Conservation (phyloP, 2,113 vertebrate species). For the Oryzias curvinotus region DNA sequence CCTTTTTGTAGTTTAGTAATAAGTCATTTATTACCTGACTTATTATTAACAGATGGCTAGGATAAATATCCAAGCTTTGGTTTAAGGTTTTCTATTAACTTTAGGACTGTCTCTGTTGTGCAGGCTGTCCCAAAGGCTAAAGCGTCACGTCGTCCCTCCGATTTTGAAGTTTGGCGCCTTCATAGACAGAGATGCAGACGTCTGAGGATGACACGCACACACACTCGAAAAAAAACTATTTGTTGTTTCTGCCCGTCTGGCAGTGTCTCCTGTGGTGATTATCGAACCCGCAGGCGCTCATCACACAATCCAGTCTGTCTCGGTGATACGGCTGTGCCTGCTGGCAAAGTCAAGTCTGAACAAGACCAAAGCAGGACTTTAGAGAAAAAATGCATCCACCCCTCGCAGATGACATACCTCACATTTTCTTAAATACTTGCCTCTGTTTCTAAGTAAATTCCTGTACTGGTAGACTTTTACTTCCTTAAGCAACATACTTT, state of each 20-base stretch:
- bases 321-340: conserved; percentile 41
- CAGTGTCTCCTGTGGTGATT: conserved; percentile 61
- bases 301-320: conserved; percentile 60
- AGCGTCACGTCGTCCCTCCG: background rate
- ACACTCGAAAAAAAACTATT: conserved; percentile 53
- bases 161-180: background rate
- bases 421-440: conserved; percentile 33
- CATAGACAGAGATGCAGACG: no score
- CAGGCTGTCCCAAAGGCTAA: background rate
- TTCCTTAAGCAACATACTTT: background rate
- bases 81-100: no score
- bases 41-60: no score
- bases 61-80: no score
- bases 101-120: no score
- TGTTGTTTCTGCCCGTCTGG: conserved; percentile 66
- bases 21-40: no score
- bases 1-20: no score
- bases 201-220: conserved; percentile 45
- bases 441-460: conserved; percentile 20
- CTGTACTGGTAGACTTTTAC: background rate
- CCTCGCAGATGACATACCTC: conserved; percentile 27
- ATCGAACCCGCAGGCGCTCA: conserved; percentile 64
- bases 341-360: conserved; percentile 60
- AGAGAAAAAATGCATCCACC: conserved; percentile 26
- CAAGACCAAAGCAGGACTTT: conserved; percentile 49